Conservation (phyloP, 1,140 invertebrate genomes). For the Achatina immaculata region DNA sequence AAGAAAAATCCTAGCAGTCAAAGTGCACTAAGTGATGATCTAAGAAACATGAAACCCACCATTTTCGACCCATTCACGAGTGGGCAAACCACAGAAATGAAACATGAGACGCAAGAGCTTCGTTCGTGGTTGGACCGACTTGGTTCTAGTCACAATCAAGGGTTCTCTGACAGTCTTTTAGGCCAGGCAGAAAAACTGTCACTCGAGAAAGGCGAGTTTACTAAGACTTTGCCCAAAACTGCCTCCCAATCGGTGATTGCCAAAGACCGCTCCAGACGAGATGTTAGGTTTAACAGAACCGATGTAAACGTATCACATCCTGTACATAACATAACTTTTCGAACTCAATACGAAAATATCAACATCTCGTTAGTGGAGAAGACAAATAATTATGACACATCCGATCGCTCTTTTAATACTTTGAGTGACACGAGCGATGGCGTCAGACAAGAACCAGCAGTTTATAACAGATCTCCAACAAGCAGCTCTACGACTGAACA, state of each 20-base stretch:
- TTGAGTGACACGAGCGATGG: too few species aligned
- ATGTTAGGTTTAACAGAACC: not conserved
- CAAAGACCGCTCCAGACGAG: not conserved
- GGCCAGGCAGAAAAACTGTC: not conserved
- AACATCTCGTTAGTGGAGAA: not conserved
- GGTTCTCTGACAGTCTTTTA: not conserved
- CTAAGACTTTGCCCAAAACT: not conserved
- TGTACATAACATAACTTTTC: not conserved
- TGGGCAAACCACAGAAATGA: not conserved
- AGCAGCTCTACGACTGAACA: not conserved
- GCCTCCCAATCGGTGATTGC: not conserved
- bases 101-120: too few species aligned
- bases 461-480: too few species aligned
- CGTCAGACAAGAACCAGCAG: too few species aligned
- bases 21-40: too few species aligned
- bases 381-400: not conserved
- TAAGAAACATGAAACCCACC: too few species aligned
- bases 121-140: not conserved
- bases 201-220: not conserved
- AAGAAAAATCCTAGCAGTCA: not conserved
- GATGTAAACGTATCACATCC: not conserved
- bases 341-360: not conserved
- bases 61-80: too few species aligned
- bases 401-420: too few species aligned
- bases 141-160: not conserved